phyloP scores from a whole-genome alignment of 2,888 invertebrate genomes.

The Diachrysia chrysitis region DNA sequence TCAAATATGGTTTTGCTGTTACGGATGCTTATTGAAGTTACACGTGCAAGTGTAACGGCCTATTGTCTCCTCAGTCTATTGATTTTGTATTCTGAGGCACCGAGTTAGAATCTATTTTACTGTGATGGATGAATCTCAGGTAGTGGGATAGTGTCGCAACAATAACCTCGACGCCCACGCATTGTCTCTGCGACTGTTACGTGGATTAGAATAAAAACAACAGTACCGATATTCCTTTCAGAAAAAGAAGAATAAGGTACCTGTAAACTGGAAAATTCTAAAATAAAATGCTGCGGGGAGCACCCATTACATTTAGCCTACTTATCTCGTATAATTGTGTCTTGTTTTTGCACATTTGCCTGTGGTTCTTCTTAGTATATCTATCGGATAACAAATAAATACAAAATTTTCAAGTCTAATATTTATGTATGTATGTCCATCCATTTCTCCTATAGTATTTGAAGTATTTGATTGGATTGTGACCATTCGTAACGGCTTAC shows the following conservation, averaged over 20 bases:
- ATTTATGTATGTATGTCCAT: too few relatives aligned
- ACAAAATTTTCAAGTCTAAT: too few relatives aligned
- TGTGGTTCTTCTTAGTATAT: background rate
- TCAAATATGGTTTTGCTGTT: constrained; percentile 31
- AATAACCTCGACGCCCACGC: constrained; percentile 63
- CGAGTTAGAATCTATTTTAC: constrained; percentile 28
- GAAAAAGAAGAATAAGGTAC: background rate
- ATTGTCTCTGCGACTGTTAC: constrained; percentile 58
- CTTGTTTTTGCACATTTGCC: too few relatives aligned
- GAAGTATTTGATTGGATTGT: too few relatives aligned
- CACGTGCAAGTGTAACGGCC: constrained; percentile 61
- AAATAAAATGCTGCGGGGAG: background rate
- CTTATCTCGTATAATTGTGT: too few relatives aligned
- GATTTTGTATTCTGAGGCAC: constrained; percentile 37
- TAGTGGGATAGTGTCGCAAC: constrained; percentile 62
- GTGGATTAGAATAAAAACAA: constrained; percentile 39
- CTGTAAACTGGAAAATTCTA: background rate
- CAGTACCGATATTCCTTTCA: constrained; percentile 21
- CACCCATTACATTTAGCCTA: too few relatives aligned
- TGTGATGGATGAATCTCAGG: constrained; percentile 48
- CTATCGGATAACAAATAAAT: too few relatives aligned
- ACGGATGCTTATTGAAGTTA: constrained; percentile 50
- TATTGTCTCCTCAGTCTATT: constrained; percentile 57
- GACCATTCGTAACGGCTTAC: too few relatives aligned
- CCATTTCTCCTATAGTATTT: too few relatives aligned